These are phyloP conservation scores for Hirtodrosophila trivittata DNA, from an alignment of 2,888 invertebrate species.

Conservation along the genomic window DNA sequence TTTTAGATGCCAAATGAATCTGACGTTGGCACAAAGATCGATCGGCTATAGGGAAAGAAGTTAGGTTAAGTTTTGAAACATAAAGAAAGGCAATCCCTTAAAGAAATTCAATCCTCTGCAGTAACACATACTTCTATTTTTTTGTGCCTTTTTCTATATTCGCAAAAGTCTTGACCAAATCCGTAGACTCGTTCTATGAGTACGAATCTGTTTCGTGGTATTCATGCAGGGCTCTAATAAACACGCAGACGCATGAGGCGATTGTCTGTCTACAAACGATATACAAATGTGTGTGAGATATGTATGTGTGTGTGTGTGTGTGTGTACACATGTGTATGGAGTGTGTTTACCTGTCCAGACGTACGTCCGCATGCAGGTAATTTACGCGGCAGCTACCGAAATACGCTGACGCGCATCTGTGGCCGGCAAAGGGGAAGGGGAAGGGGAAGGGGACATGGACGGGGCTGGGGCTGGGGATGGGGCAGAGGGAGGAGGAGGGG, in stretches of 20 bases:
- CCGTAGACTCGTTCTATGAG: too few species aligned
- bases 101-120: too few species aligned
- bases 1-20: too few species aligned
- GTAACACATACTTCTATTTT: too few species aligned
- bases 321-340: slow-evolving; percentile 16
- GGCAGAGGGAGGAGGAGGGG: neutral
- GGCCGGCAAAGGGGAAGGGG: neutral
- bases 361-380: slow-evolving; percentile 81
- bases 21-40: too few species aligned
- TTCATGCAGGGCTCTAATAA: slow-evolving; percentile 38
- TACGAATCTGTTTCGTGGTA: too few species aligned
- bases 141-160: too few species aligned
- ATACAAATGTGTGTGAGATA: neutral
- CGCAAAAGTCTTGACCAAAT: too few species aligned
- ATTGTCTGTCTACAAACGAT: slow-evolving; percentile 26
- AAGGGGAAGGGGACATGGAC: neutral
- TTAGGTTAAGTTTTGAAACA: too few species aligned
- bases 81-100: too few species aligned
- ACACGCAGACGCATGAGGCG: slow-evolving; percentile 47
- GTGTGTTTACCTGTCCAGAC: slow-evolving; percentile 70
- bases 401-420: slow-evolving; percentile 77
- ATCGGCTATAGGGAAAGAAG: too few species aligned
- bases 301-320: slow-evolving; percentile 16
- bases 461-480: neutral
- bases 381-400: slow-evolving; percentile 84